phyloP scores from a whole-genome alignment of 2,888 invertebrate genomes.

The Creontiades dilutus region DNA sequence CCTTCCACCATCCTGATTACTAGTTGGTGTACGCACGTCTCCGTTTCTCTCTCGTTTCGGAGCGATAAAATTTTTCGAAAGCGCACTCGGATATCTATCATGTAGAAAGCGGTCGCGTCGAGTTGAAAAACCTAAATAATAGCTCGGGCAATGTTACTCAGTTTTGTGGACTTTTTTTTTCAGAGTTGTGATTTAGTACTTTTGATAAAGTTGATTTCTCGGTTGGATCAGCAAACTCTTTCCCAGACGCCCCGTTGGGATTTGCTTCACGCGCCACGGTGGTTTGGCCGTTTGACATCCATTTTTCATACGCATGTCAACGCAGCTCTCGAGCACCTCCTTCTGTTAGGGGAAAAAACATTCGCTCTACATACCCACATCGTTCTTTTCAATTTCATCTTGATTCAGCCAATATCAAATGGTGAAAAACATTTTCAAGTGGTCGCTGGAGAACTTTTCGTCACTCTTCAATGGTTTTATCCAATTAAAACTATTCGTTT shows the following conservation, averaged over 20 bases:
- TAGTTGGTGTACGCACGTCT: neutral
- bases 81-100: slow-evolving; percentile 59
- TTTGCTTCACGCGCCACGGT: neutral
- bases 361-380: neutral
- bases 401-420: neutral
- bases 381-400: neutral
- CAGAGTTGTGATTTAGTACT: slow-evolving; percentile 65
- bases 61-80: slow-evolving; percentile 49
- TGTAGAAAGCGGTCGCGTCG: slow-evolving; percentile 45
- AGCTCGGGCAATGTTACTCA: slow-evolving; percentile 63
- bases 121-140: slow-evolving; percentile 64
- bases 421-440: neutral
- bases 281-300: slow-evolving; percentile 58
- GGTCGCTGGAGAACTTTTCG: no score
- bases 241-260: slow-evolving; percentile 5
- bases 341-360: neutral
- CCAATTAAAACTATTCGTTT: no score
- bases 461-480: no score
- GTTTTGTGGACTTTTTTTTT: slow-evolving; percentile 31
- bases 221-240: slow-evolving; percentile 51
- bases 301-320: slow-evolving; percentile 66
- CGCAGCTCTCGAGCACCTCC: neutral
- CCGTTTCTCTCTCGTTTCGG: neutral
- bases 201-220: slow-evolving; percentile 69
- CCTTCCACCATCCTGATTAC: neutral